phyloP scores from a whole-genome alignment of 2,113 vertebrate species.

The Dicaeum eximium region DNA sequence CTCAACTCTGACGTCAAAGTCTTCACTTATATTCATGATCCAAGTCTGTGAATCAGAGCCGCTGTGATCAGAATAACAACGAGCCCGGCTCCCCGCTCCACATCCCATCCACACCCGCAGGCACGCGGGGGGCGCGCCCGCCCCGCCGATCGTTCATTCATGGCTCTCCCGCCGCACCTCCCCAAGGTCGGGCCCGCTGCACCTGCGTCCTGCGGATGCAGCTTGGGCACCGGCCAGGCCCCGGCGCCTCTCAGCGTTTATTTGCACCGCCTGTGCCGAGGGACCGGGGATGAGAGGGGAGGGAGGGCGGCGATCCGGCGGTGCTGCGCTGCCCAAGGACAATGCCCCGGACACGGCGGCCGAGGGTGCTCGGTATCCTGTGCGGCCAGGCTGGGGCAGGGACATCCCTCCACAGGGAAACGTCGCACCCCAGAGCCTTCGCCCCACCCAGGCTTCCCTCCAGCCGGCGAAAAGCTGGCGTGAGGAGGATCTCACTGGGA shows the following conservation, averaged over 20 bases:
- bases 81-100: slow-evolving; percentile 6
- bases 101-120: not conserved
- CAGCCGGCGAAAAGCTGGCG: rapidly evolving
- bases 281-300: not conserved
- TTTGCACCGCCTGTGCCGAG: not conserved
- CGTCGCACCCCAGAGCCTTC: not conserved
- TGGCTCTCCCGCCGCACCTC: slow-evolving; percentile 4
- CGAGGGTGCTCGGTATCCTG: rapidly evolving
- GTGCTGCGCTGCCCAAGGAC: not conserved
- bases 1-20: slow-evolving; percentile 83
- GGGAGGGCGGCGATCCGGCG: not conserved
- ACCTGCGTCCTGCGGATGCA: not conserved
- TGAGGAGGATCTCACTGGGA: not conserved
- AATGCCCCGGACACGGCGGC: rapidly evolving
- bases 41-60: slow-evolving; percentile 72
- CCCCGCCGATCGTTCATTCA: slow-evolving; percentile 50
- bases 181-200: slow-evolving; percentile 25
- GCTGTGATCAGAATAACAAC: slow-evolving; percentile 72
- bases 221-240: not conserved
- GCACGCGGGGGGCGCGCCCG: not conserved
- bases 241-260: not conserved
- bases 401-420: rapidly evolving
- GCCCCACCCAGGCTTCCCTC: not conserved
- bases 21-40: slow-evolving; percentile 80
- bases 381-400: not conserved